Evolutionary conservation across 2,888 invertebrate species (phyloP), one percentile per base, ranked within the genome.

Genomic region (Scaptomyza flava): DNA sequence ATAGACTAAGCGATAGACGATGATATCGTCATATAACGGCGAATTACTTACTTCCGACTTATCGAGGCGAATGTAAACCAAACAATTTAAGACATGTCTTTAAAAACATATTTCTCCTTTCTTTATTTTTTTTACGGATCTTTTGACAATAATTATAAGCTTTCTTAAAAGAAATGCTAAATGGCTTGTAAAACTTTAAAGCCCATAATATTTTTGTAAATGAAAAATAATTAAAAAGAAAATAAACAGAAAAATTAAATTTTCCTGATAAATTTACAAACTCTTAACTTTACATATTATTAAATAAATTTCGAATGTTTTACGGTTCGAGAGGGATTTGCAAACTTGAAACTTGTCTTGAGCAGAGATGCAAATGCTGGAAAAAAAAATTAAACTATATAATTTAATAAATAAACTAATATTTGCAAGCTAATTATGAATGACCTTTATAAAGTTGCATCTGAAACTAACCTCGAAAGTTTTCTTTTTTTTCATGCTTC

Each of bases 391-490:
- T 17, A 17, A 17, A 17, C 17, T 17, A 1, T 17, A 17, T 17
- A 17, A 17, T 17, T 17, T 17, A 17, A 23, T 23, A 2, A 2
- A 23, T 23, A 23, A 23, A 23, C 12, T 6, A 42, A 42, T 11
- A 20, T 11, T 12, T 23, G 11, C 11, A 11, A 27, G 43, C 12
- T 43, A 5, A 12, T 43, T 38, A 27, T 38, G 36, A 23, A 11
- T 51, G 50, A 12, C 38, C 46, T 60, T 46, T 41, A 47, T 31
- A 43, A 34, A 38, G 11, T 38, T 46, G 17, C 51, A 58, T 48
- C 17, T 59, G 17, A 56, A 62, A 62, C 76, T 70, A 79, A 79
- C 60, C 58, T 65, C 51, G 51, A 38, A 46, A 31, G 23, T 23
- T 23, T 38, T 38, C 1, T 3, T 14, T 14, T 38, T 14, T 52